Conservation (phyloP, 1,140 invertebrate species). For the Akabosia matsudoensis region DNA sequence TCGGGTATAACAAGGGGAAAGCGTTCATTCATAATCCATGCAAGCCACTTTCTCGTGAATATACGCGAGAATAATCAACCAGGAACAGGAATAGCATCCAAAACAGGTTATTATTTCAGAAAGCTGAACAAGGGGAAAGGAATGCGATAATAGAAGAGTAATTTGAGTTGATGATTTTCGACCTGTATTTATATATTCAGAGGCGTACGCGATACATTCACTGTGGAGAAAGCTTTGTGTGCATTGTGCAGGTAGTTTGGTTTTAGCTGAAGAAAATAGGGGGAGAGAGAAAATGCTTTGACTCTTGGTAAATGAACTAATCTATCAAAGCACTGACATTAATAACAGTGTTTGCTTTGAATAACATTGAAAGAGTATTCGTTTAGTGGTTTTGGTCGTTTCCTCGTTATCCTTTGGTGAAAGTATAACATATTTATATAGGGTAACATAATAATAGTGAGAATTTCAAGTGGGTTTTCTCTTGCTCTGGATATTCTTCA, state of each 20-base stretch:
- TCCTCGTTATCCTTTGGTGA: no score
- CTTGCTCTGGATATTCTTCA: no score
- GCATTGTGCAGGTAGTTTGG: background rate
- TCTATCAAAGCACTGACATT: slow-evolving; percentile 26
- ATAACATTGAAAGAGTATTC: slow-evolving; percentile 11
- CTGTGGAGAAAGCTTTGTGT: background rate
- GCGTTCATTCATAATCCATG: background rate
- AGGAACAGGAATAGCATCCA: background rate
- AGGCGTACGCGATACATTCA: background rate
- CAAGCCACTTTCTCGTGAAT: background rate
- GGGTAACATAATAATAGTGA: no score
- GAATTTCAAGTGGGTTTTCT: no score
- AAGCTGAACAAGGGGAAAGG: background rate
- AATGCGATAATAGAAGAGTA: background rate
- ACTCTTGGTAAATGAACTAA: slow-evolving; percentile 23
- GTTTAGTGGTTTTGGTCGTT: slow-evolving; percentile 14
- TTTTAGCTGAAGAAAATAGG: slow-evolving; percentile 1
- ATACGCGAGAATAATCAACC: background rate
- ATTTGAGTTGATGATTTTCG: background rate
- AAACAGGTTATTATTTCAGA: background rate
- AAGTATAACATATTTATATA: no score
- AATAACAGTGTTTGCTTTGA: slow-evolving; percentile 6
- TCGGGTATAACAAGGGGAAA: background rate
- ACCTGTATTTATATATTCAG: background rate
- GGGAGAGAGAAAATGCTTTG: slow-evolving; percentile 1